Percentiles rank a stretch among this genome's conserved stretches.
Evolutionary conservation across 2,797 vertebrate genomes (phyloP).

Genomic region (Anomalospiza imberbis): DNA sequence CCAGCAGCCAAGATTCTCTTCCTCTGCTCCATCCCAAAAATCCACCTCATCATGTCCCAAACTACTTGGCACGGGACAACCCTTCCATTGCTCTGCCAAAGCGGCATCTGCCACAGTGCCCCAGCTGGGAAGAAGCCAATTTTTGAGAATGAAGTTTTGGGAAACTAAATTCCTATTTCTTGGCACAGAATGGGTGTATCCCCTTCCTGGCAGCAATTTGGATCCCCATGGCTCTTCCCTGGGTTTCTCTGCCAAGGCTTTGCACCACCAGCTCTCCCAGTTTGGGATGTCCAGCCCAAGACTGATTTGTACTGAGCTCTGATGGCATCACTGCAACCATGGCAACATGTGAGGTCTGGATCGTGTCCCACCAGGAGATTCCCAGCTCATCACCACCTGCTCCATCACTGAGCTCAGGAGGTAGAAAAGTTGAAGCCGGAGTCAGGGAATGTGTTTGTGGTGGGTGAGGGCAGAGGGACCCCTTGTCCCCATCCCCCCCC

Average conservation of each 20-base stretch:
- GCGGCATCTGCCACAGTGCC: neutral
- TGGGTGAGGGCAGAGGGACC: neutral
- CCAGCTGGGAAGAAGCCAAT: slow-evolving; percentile 10
- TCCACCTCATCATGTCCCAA: neutral
- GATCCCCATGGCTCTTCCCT: rapidly evolving
- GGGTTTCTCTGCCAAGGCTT: neutral
- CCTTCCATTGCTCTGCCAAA: neutral
- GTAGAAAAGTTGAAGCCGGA: neutral
- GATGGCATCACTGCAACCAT: neutral
- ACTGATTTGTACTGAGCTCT: neutral
- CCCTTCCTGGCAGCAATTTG: neutral
- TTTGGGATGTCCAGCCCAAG: neutral
- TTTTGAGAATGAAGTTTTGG: neutral
- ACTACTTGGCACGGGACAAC: neutral
- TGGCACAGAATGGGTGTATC: neutral
- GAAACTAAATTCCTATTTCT: neutral
- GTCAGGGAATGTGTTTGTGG: neutral
- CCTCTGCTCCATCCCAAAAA: neutral
- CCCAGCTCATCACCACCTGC: neutral
- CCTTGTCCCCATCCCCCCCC: neutral
- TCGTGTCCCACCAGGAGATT: neutral
- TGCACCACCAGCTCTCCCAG: neutral
- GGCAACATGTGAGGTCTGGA: neutral
- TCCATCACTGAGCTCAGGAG: neutral
- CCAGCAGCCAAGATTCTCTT: neutral